These are phyloP conservation scores for Triplophysa siluroides DNA, from an alignment of 2,113 vertebrate species.

Conservation along the genomic window DNA sequence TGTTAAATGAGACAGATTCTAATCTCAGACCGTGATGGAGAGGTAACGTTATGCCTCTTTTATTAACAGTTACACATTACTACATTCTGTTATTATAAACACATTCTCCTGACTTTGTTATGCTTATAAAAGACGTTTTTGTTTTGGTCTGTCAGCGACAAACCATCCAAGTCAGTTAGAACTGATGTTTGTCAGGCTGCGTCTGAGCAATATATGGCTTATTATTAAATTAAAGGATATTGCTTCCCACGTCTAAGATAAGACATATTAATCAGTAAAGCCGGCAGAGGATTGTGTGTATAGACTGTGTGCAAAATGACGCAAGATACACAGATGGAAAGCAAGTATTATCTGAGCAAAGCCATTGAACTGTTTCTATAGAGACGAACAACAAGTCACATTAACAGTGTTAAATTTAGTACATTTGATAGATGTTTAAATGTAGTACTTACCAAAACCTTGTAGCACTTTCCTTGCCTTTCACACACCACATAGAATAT, in stretches of 20 bases:
- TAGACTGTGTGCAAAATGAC: conserved; percentile 40
- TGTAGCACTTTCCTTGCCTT: conserved; percentile 51
- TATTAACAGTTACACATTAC: too few relatives aligned
- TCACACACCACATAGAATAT: conserved; percentile 59
- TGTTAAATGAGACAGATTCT: neutral
- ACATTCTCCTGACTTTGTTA: neutral
- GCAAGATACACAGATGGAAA: conserved; percentile 12
- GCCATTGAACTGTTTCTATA: conserved; percentile 43
- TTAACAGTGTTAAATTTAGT: too few relatives aligned
- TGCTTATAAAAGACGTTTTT: neutral
- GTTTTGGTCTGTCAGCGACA: neutral
- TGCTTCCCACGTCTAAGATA: conserved; percentile 28
- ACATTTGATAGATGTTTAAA: neutral
- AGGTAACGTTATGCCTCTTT: neutral
- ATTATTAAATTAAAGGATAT: conserved; percentile 59
- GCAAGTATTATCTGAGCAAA: conserved; percentile 21
- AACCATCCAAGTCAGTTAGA: conserved; percentile 26
- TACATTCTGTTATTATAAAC: neutral
- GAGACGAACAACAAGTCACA: conserved; percentile 39
- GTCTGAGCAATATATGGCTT: conserved; percentile 33
- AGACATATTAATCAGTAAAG: conserved; percentile 17
- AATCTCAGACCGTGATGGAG: neutral
- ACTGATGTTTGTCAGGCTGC: conserved; percentile 44
- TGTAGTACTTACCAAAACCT: conserved; percentile 68
- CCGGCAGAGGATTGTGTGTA: neutral